phyloP scores from a whole-genome alignment of 2,113 vertebrate genomes.

The Xiphophorus maculatus region DNA sequence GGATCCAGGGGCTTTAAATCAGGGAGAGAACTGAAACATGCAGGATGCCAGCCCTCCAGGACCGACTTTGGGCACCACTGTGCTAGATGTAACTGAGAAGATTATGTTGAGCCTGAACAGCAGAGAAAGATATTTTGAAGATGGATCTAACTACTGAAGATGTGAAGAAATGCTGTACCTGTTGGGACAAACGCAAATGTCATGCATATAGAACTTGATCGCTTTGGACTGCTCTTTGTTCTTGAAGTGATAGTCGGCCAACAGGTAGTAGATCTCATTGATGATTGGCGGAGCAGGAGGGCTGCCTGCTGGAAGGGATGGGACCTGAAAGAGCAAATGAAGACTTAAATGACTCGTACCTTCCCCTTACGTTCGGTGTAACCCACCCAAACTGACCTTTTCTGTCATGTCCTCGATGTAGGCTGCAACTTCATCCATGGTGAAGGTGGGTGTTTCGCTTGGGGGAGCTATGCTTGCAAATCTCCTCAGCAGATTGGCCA shows the following conservation, averaged over 20 bases:
- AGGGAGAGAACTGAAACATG: too few relatives aligned
- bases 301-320: slow-evolving; percentile 87
- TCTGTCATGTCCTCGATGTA: slow-evolving; percentile 90
- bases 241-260: slow-evolving; percentile 99
- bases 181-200: slow-evolving; percentile 94
- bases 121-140: neutral
- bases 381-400: slow-evolving; percentile 81
- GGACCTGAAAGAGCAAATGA: slow-evolving; percentile 78
- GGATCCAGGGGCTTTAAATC: too few relatives aligned
- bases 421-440: slow-evolving; percentile 88
- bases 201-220: slow-evolving; percentile 98
- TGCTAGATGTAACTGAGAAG: too few relatives aligned
- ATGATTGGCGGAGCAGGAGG: slow-evolving; percentile 87
- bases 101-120: too few relatives aligned
- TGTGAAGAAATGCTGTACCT: slow-evolving; percentile 77
- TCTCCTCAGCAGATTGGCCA: slow-evolving; percentile 94
- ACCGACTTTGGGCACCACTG: too few relatives aligned
- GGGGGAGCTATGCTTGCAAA: slow-evolving; percentile 88
- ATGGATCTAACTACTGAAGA: neutral
- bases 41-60: too few relatives aligned
- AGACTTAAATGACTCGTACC: neutral
- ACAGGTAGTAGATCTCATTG: slow-evolving; percentile 93
- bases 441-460: slow-evolving; percentile 84
- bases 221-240: slow-evolving; percentile 99
- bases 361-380: neutral